Evolutionary conservation across 2,888 invertebrate species (phyloP).

Genomic region (Mycalesis mineus): DNA sequence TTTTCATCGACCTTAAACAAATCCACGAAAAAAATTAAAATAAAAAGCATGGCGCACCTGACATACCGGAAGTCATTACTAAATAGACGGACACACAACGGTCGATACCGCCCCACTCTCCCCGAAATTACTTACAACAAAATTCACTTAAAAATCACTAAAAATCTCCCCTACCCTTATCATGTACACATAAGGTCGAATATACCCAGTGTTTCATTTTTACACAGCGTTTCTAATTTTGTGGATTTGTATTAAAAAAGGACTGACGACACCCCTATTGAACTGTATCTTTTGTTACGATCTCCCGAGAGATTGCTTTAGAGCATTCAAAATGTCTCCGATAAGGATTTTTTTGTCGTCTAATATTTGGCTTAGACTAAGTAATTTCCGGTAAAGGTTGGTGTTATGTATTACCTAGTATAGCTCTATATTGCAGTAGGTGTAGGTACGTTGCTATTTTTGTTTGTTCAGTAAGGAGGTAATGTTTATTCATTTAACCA

Average conservation of each 20-base stretch:
- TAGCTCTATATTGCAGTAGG: not conserved
- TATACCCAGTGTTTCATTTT: conserved; percentile 14
- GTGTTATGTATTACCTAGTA: conserved; percentile 8
- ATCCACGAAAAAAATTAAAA: conserved; percentile 46
- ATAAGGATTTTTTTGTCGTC: conserved; percentile 39
- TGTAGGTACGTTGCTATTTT: not conserved
- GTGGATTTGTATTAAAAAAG: conserved; percentile 55
- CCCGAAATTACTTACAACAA: conserved; percentile 58
- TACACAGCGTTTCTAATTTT: conserved; percentile 35
- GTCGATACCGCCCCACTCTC: conserved; percentile 69
- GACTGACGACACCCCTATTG: conserved; percentile 64
- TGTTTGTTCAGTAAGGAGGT: not conserved
- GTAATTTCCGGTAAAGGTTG: conserved; percentile 34
- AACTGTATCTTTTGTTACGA: conserved; percentile 61
- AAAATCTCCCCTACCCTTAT: conserved; percentile 20
- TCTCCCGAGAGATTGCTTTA: conserved; percentile 50
- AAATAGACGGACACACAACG: conserved; percentile 71
- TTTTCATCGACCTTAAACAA: conserved; percentile 31
- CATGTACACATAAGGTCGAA: conserved; percentile 18
- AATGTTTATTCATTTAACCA: no score
- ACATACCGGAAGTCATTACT: conserved; percentile 76
- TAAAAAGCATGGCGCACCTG: conserved; percentile 62
- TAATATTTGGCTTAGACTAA: conserved; percentile 34
- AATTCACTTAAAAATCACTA: conserved; percentile 19
- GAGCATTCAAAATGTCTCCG: conserved; percentile 48